These are phyloP conservation scores for Psettodes erumei DNA, from an alignment of 2,113 vertebrate species.

Conservation along the genomic window DNA sequence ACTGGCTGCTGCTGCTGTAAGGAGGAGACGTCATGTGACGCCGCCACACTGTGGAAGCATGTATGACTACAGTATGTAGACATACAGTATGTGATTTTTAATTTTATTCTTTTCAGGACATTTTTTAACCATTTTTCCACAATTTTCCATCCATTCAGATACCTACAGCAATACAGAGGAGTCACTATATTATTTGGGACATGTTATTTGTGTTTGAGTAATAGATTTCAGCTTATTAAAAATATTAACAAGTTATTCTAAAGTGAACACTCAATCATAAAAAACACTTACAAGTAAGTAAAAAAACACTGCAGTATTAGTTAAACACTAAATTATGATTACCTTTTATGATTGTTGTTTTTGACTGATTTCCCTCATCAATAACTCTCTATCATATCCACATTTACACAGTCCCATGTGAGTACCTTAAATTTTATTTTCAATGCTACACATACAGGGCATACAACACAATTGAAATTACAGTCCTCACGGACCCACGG, in stretches of 20 bases:
- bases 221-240: not conserved
- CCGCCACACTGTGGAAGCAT: not conserved
- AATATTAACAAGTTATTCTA: too few relatives aligned
- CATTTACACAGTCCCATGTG: not conserved
- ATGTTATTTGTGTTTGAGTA: not conserved
- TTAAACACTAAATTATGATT: not conserved
- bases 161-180: not conserved
- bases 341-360: not conserved
- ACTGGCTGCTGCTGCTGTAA: conserved; percentile 22
- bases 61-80: not conserved
- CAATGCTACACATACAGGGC: too few relatives aligned
- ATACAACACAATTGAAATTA: too few relatives aligned
- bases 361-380: not conserved
- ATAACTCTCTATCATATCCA: not conserved
- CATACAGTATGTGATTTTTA: too few relatives aligned
- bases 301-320: too few relatives aligned
- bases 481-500: too few relatives aligned
- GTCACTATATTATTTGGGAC: not conserved
- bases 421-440: too few relatives aligned
- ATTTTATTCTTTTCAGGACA: not conserved
- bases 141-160: too few relatives aligned
- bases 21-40: conserved; percentile 53
- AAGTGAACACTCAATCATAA: not conserved
- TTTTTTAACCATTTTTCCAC: not conserved
- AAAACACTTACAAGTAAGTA: too few relatives aligned